Percentiles rank a stretch among this genome's conserved stretches.
These are phyloP conservation scores for Spodoptera littoralis DNA, from an alignment of 2,888 invertebrate genomes.

Conservation along the genomic window DNA sequence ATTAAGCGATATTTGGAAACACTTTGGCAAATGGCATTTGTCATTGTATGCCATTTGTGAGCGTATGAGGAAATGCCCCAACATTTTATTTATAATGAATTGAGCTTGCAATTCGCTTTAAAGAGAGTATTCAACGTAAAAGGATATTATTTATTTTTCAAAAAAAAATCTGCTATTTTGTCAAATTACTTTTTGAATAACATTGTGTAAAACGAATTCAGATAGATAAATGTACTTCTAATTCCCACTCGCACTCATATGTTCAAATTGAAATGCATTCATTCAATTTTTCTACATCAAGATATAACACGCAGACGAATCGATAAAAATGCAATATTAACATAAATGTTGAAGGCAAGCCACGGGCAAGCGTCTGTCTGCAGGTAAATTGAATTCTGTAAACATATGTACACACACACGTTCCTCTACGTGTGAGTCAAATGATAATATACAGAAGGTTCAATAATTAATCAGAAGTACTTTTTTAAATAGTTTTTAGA, in stretches of 20 bases:
- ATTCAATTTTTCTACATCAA: constrained; percentile 22
- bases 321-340: constrained; percentile 50
- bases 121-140: too few relatives aligned
- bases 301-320: constrained; percentile 29
- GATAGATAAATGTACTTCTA: too few relatives aligned
- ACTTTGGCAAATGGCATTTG: not conserved
- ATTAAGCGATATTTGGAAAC: constrained; percentile 16
- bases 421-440: constrained; percentile 1
- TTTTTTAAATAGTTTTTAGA: too few relatives aligned
- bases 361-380: constrained; percentile 43
- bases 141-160: too few relatives aligned
- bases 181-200: too few relatives aligned
- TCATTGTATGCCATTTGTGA: not conserved
- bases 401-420: constrained; percentile 34
- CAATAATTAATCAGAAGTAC: too few relatives aligned
- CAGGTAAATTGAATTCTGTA: constrained; percentile 53
- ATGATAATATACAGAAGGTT: constrained; percentile 20
- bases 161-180: too few relatives aligned
- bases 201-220: too few relatives aligned
- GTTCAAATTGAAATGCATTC: constrained; percentile 18
- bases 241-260: not conserved
- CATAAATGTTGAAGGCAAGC: constrained; percentile 44
- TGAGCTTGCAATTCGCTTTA: too few relatives aligned
- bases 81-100: too few relatives aligned
- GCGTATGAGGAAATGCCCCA: not conserved